These are phyloP conservation scores for Conus betulinus DNA, from an alignment of 1,140 invertebrate genomes.

Conservation along the genomic window DNA sequence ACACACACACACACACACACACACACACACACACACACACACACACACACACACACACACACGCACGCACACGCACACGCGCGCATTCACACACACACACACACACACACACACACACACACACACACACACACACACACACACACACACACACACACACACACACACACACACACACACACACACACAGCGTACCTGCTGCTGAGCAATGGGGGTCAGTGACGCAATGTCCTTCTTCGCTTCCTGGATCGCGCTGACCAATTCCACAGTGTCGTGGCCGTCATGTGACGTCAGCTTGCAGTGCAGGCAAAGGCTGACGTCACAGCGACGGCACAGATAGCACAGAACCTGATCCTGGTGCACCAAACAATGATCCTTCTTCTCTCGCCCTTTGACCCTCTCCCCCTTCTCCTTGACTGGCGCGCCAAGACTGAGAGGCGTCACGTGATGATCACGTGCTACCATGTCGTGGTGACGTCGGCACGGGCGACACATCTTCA, in stretches of 20 bases:
- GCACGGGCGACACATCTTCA: slow-evolving; percentile 11
- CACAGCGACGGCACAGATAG: slow-evolving; percentile 26
- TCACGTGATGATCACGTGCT: slow-evolving; percentile 16
- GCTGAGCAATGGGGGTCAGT: neutral
- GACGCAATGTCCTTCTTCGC: slow-evolving; percentile 15
- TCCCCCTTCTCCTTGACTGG: neutral
- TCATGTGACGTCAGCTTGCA: slow-evolving; percentile 34
- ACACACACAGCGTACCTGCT: slow-evolving; percentile 16
- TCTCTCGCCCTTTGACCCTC: neutral
- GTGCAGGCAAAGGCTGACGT: slow-evolving; percentile 32
- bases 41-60: no score
- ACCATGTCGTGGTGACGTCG: slow-evolving; percentile 20
- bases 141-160: neutral
- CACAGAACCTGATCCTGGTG: slow-evolving; percentile 25
- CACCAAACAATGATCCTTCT: neutral
- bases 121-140: no score
- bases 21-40: no score
- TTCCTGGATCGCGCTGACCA: neutral
- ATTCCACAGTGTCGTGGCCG: slow-evolving; percentile 13
- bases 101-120: neutral
- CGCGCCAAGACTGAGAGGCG: neutral
- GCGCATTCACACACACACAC: no score
- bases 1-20: no score
- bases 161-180: neutral
- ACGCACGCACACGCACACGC: no score